A percentile compares a stretch with the other conserved stretches of the same genome.
Conservation (phyloP, 2,113 vertebrate genomes). For the Galemys pyrenaicus region DNA sequence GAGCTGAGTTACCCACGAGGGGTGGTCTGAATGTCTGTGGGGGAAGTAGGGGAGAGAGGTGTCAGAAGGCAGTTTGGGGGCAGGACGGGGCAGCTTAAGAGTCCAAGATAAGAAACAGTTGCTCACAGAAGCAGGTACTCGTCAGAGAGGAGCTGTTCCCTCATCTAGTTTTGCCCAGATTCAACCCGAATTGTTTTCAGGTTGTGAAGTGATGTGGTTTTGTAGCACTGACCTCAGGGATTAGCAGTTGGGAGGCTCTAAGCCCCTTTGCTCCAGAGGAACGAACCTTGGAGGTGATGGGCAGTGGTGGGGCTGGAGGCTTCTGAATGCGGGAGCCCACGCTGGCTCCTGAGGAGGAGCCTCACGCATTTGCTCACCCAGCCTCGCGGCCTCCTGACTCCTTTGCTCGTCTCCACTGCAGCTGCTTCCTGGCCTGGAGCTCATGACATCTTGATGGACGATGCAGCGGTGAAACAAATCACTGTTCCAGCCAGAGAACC, state of each 20-base stretch:
- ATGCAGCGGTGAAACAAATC: conserved; percentile 34
- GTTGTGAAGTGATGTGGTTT: rapidly evolving
- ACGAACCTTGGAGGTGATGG: background rate
- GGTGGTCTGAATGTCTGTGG: background rate
- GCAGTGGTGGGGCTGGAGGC: background rate
- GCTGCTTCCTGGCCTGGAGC: background rate
- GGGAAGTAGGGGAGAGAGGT: too few species aligned
- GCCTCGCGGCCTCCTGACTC: rapidly evolving
- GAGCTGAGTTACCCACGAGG: too few species aligned
- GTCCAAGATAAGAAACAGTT: background rate
- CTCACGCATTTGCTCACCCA: rapidly evolving
- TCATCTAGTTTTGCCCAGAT: background rate
- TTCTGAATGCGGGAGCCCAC: background rate
- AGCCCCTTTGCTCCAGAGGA: background rate
- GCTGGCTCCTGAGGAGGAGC: background rate
- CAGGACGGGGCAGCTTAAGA: background rate
- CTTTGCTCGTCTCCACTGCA: background rate
- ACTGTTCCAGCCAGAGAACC: background rate
- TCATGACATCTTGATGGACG: conserved; percentile 43
- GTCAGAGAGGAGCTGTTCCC: too few species aligned
- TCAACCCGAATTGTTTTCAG: background rate
- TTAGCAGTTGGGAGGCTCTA: too few species aligned
- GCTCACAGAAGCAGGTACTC: background rate
- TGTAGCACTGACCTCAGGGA: rapidly evolving
- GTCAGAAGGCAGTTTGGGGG: background rate